phyloP scores from a whole-genome alignment of 2,113 vertebrate genomes.

The Leucosticte australis region DNA sequence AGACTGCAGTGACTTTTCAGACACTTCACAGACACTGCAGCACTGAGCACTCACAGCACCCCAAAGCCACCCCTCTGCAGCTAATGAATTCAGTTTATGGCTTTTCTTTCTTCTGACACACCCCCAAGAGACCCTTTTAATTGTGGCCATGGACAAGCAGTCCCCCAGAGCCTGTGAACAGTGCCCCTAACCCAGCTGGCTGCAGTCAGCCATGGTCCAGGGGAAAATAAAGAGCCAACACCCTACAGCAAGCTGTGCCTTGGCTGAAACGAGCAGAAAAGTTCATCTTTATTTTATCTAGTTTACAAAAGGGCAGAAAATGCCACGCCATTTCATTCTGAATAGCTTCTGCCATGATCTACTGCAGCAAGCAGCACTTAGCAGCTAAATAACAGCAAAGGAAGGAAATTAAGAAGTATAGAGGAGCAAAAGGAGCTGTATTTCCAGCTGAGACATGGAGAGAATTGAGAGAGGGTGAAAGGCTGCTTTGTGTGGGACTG shows the following conservation, averaged over 20 bases:
- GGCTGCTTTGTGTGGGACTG: neutral
- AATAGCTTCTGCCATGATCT: slow-evolving; percentile 1
- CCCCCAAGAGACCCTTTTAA: neutral
- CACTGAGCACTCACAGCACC: neutral
- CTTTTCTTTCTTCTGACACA: neutral
- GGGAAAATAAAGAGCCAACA: neutral
- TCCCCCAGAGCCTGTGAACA: neutral
- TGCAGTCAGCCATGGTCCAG: neutral
- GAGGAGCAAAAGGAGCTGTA: neutral
- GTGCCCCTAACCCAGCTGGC: neutral
- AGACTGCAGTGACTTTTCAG: neutral
- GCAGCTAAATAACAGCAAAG: slow-evolving; percentile 40
- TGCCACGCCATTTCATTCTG: slow-evolving; percentile 11
- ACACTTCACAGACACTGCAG: neutral
- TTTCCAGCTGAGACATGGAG: slow-evolving; percentile 1
- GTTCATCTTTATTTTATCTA: slow-evolving; percentile 25
- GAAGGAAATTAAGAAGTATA: slow-evolving; percentile 21
- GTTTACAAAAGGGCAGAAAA: slow-evolving; percentile 51
- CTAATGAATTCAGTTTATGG: neutral
- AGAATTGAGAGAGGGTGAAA: neutral
- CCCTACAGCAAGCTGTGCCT: neutral
- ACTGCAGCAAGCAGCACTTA: neutral
- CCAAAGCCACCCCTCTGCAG: neutral
- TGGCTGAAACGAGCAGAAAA: neutral
- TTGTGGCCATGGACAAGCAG: neutral